Conservation (phyloP, 2,888 invertebrate species). For the Nymphalis urticae region DNA sequence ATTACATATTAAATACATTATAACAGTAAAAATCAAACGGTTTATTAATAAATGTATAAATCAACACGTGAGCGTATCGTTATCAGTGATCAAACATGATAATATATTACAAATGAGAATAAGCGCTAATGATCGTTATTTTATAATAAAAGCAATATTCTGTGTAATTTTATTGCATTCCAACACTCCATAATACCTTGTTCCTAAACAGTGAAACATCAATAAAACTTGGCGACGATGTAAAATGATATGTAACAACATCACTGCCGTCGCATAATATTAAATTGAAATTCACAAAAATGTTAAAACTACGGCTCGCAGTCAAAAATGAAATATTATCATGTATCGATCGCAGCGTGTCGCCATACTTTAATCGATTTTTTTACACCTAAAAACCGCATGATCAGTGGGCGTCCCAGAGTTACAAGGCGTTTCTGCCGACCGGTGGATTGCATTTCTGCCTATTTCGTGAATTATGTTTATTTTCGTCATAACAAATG, state of each 20-base stretch:
- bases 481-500: constrained; percentile 73
- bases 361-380: constrained; percentile 79
- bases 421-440: constrained; percentile 78
- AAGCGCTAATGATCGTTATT: constrained; percentile 33
- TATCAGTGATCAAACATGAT: constrained; percentile 28
- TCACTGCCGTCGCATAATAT: constrained; percentile 68
- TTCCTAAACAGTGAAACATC: constrained; percentile 50
- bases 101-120: constrained; percentile 34
- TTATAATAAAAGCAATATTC: constrained; percentile 40
- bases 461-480: constrained; percentile 75
- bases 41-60: constrained; percentile 17
- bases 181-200: constrained; percentile 49
- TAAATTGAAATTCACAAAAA: constrained; percentile 78
- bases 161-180: constrained; percentile 54
- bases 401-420: constrained; percentile 71
- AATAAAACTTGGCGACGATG: constrained; percentile 59
- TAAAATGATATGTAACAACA: constrained; percentile 70
- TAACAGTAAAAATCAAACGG: background rate
- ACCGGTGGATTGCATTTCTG: constrained; percentile 58
- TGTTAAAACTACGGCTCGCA: constrained; percentile 68
- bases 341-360: constrained; percentile 79
- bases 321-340: constrained; percentile 78
- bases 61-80: constrained; percentile 20
- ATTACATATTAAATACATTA: background rate
- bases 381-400: constrained; percentile 80